A percentile compares a stretch with the other conserved stretches of the same genome.
These are phyloP conservation scores for Amphipyra tragopoginis DNA, from an alignment of 2,888 invertebrate species.

Conservation along the genomic window DNA sequence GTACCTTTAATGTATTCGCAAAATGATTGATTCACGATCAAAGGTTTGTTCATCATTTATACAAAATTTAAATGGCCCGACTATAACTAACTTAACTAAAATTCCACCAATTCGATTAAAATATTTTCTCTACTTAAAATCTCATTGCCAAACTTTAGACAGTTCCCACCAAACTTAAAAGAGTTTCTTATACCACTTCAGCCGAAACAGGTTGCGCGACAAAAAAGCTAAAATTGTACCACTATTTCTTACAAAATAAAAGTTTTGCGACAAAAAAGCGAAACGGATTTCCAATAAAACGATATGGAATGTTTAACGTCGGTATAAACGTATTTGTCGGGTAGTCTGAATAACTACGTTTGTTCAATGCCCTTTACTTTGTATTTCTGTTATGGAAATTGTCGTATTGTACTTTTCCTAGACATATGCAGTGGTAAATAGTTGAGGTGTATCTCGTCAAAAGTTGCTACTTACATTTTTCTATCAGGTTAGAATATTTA, in stretches of 20 bases:
- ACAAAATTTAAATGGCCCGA: too few species aligned
- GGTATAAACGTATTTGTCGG: slow-evolving; percentile 53
- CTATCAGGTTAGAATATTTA: too few species aligned
- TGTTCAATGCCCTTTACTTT: slow-evolving; percentile 15
- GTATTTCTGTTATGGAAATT: slow-evolving; percentile 33
- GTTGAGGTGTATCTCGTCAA: too few species aligned
- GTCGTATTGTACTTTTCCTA: slow-evolving; percentile 18
- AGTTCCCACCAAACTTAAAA: slow-evolving; percentile 10
- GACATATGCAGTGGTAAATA: slow-evolving; percentile 26
- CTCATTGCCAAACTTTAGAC: slow-evolving; percentile 17
- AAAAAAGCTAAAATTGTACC: slow-evolving; percentile 33
- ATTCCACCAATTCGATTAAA: slow-evolving; percentile 7
- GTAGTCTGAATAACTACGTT: slow-evolving; percentile 43
- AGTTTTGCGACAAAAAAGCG: slow-evolving; percentile 49
- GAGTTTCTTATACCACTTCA: slow-evolving; percentile 8
- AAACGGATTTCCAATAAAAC: slow-evolving; percentile 58
- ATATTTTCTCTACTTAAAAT: not conserved
- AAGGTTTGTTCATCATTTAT: not conserved
- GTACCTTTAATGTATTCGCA: too few species aligned
- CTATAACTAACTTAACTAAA: not conserved
- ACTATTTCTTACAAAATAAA: slow-evolving; percentile 52
- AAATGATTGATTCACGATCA: too few species aligned
- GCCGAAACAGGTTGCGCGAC: slow-evolving; percentile 18
- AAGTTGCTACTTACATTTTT: too few species aligned
- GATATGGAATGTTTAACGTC: slow-evolving; percentile 57